These are phyloP conservation scores for Sericinus montela DNA, from an alignment of 2,888 invertebrate genomes.

Conservation along the genomic window DNA sequence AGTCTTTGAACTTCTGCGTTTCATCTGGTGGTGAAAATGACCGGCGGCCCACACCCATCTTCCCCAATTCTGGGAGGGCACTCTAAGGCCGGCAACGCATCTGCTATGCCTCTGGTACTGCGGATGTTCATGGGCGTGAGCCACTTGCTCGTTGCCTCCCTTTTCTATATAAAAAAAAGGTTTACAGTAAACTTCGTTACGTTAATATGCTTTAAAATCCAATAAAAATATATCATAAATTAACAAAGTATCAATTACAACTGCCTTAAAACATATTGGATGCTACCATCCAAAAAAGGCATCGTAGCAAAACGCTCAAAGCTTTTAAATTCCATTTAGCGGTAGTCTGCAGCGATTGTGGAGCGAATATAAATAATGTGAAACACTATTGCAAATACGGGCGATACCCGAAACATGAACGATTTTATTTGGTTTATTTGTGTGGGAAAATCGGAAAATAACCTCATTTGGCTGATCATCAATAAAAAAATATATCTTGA, in stretches of 20 bases:
- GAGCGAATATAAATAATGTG: conserved; percentile 34
- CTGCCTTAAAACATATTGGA: conserved; percentile 22
- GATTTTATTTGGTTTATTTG: conserved; percentile 3
- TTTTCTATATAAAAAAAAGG: too few species aligned
- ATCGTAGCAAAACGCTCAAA: conserved; percentile 36
- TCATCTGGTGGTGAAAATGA: too few species aligned
- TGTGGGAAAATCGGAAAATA: background rate
- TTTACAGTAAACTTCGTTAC: too few species aligned
- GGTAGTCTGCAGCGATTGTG: conserved; percentile 31
- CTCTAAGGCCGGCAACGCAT: too few species aligned
- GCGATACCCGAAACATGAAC: background rate
- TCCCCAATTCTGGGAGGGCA: too few species aligned
- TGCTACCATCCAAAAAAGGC: conserved; percentile 34
- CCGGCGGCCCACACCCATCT: too few species aligned
- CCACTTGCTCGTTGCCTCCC: too few species aligned
- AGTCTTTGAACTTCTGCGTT: too few species aligned
- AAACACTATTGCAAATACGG: conserved; percentile 17
- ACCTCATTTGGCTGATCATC: background rate
- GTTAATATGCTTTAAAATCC: too few species aligned
- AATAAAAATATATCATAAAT: too few species aligned
- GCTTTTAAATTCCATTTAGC: conserved; percentile 62
- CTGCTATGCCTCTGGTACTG: too few species aligned
- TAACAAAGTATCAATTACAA: background rate
- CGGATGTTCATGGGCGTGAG: too few species aligned
- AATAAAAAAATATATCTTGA: background rate